Percentiles rank a stretch among this genome's conserved stretches.
phyloP scores from a whole-genome alignment of 2,113 vertebrate genomes.

The Cichladusa arquata region DNA sequence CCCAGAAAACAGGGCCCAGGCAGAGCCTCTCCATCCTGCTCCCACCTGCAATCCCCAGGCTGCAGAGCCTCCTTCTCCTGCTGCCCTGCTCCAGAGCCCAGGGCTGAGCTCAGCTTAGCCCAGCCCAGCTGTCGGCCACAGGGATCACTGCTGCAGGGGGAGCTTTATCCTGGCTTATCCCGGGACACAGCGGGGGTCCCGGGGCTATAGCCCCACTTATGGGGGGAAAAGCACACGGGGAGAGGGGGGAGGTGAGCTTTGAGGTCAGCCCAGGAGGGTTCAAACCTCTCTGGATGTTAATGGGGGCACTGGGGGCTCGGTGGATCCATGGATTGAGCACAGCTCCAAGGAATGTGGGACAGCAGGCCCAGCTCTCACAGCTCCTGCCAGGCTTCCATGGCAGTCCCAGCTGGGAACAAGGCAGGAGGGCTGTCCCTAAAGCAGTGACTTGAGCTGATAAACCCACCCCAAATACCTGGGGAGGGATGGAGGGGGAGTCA shows the following conservation, averaged over 20 bases:
- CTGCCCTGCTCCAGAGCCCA: not conserved
- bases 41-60: not conserved
- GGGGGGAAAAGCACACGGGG: not conserved
- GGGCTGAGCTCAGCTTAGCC: not conserved
- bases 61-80: not conserved
- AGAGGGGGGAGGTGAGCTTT: not conserved
- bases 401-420: not conserved
- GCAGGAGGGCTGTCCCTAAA: not conserved
- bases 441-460: not conserved
- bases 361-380: not conserved
- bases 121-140: not conserved
- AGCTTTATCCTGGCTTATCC: slow-evolving; percentile 45
- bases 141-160: not conserved
- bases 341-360: not conserved
- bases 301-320: not conserved
- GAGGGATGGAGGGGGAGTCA: not conserved
- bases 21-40: not conserved
- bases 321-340: accelerated
- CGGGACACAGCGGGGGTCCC: not conserved
- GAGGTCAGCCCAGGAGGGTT: not conserved
- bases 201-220: slow-evolving; percentile 41
- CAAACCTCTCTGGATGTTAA: not conserved
- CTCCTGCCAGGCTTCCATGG: accelerated
- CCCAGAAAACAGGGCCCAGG: accelerated
- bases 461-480: accelerated